Base-by-base conservation (phyloP, 2,113 vertebrate species). In the Clarias gariepinus region DNA sequence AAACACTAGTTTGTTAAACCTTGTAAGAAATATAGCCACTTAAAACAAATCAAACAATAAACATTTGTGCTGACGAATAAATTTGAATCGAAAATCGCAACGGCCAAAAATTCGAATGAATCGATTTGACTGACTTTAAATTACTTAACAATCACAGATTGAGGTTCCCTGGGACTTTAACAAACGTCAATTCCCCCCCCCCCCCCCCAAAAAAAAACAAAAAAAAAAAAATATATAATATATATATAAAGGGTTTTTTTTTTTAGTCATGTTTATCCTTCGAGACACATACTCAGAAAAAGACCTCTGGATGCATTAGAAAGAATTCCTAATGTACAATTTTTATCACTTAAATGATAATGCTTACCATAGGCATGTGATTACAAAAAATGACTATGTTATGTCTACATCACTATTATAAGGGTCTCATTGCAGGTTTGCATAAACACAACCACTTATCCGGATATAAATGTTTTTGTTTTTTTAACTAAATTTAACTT, bases 211-310 rank as follows among this genome's bases (percentile, higher is more conserved):
- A 30, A 9, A 18, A 3, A 66, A 10, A 36, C 21, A 23, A 60
- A 36, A 61, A 23, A 18, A 12, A 30, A 19, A 33, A 33, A 36
- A 36, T 18, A 71, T 19, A 33, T 33, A 33, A 69, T 30, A 16
- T 7, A 11, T 23, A 47, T 71, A 82, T 60, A 73, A 82, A 66
- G 63, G 52, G 87, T 30, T 85, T 82, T 60, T 15, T 12, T 82
- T 30, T 60, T 33, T 16, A 77, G 60, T 85, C 12, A 33, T 41
- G 19, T 13, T 9, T 6, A 36, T 84, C 81, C 19, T 12, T 68
- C n/a, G 2, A 28, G 30, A 36, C 19, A 19, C 18, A 36, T 3
- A 19, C 57, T 60, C 36, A 33, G 58, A 41, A 41, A 81, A 81
- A 69, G 9, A 28, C 64, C 66, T 33, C 15, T 0, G 2, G 25